phyloP scores from a whole-genome alignment of 2,113 vertebrate genomes.

The Micromys minutus region DNA sequence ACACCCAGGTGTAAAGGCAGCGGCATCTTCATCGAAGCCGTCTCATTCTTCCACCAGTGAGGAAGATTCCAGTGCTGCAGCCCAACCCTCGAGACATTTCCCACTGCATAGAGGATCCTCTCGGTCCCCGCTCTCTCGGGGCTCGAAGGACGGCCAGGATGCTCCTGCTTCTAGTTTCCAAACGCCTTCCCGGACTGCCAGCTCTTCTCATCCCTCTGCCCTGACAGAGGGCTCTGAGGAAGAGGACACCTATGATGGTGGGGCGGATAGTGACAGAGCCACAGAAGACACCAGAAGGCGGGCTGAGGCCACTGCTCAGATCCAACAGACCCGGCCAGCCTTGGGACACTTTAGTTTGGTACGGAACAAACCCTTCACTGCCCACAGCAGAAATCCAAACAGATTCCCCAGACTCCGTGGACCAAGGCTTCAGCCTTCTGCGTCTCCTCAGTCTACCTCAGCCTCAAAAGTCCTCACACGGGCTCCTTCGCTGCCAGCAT shows the following conservation, averaged over 20 bases:
- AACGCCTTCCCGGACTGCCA: conserved; percentile 16
- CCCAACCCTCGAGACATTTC: conserved; percentile 4
- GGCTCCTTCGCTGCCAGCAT: not conserved
- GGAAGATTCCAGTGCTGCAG: conserved; percentile 43
- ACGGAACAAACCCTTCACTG: conserved; percentile 64
- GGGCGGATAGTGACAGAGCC: conserved; percentile 3
- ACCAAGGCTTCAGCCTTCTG: conserved; percentile 27
- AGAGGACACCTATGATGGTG: conserved; percentile 27
- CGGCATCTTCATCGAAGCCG: not conserved
- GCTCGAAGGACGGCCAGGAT: conserved; percentile 41
- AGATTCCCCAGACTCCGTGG: not conserved
- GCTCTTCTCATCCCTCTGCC: conserved; percentile 37
- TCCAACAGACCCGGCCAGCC: conserved; percentile 39
- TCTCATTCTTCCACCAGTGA: conserved; percentile 52
- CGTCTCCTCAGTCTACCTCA: not conserved
- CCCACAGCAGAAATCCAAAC: conserved; percentile 32
- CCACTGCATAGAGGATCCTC: conserved; percentile 30
- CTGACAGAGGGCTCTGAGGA: conserved; percentile 42
- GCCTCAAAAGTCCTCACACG: not conserved
- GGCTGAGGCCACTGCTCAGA: not conserved
- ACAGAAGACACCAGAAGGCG: not conserved
- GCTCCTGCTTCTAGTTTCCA: rapidly evolving
- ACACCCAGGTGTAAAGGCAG: not conserved
- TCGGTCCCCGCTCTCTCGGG: conserved; percentile 21
- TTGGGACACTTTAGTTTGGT: conserved; percentile 50